Conservation (phyloP, 1,140 invertebrate genomes). For the Bombus impatiens region DNA sequence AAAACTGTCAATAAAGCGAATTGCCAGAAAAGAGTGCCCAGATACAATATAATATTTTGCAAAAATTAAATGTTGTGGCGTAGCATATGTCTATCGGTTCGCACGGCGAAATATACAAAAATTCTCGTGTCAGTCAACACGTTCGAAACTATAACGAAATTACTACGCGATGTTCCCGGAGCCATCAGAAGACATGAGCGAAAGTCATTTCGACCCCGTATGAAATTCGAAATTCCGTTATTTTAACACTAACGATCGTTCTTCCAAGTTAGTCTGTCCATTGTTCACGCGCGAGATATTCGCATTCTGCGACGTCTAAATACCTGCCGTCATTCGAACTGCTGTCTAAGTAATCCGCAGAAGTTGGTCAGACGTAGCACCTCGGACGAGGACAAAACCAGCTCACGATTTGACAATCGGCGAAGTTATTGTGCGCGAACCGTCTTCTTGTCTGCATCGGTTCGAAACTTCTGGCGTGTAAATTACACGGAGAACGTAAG, state of each 20-base stretch:
- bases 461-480: conserved; percentile 6
- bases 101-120: not conserved
- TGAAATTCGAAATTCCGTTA: conserved; percentile 42
- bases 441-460: conserved; percentile 1
- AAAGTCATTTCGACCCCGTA: not conserved
- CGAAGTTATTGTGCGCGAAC: conserved; percentile 27
- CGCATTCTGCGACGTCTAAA: conserved; percentile 40
- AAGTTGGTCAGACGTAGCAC: conserved; percentile 17
- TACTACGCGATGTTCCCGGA: no score
- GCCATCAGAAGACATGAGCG: not conserved
- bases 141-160: not conserved
- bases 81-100: no score
- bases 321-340: conserved; percentile 52
- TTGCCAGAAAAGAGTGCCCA: no score
- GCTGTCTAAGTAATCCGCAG: conserved; percentile 60
- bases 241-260: conserved; percentile 24
- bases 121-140: not conserved
- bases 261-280: conserved; percentile 25
- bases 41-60: no score
- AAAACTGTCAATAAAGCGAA: no score
- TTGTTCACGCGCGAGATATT: conserved; percentile 59
- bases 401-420: conserved; percentile 45
- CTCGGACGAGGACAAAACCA: conserved; percentile 28
- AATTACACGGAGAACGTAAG: conserved; percentile 2
- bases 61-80: no score